Percentiles rank a stretch among this genome's conserved stretches.
phyloP scores from a whole-genome alignment of 2,113 vertebrate species.

The Salvator merianae region DNA sequence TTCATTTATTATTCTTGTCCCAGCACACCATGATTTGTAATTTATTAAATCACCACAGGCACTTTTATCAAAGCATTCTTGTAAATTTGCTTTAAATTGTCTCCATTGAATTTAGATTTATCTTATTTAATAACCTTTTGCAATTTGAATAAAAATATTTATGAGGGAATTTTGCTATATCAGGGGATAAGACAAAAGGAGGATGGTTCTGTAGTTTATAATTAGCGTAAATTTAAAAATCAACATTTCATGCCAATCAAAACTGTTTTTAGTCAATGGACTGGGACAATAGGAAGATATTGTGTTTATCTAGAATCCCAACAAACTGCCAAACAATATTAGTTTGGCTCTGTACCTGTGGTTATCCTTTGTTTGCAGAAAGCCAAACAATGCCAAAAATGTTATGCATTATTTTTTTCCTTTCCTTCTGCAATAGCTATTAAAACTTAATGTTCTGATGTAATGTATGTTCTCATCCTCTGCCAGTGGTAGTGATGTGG shows the following conservation, averaged over 20 bases:
- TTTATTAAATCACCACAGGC: constrained; percentile 25
- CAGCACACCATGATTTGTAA: constrained; percentile 19
- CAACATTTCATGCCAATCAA: constrained; percentile 9
- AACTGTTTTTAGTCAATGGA: not conserved
- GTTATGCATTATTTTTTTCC: no score
- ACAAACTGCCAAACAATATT: not conserved
- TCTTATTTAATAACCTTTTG: constrained; percentile 5
- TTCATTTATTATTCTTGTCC: constrained; percentile 15
- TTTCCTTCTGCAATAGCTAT: no score
- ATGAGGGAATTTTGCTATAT: constrained; percentile 6
- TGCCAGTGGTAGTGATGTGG: no score
- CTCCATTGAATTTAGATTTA: constrained; percentile 16
- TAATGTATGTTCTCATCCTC: no score
- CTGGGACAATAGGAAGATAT: not conserved
- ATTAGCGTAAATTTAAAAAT: constrained; percentile 9
- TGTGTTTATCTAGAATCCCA: not conserved
- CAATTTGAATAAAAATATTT: constrained; percentile 19
- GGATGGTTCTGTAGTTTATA: not conserved
- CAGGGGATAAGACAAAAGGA: not conserved
- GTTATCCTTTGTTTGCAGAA: no score
- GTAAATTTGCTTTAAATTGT: constrained; percentile 18
- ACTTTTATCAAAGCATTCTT: constrained; percentile 20
- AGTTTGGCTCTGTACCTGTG: not conserved
- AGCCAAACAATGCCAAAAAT: no score
- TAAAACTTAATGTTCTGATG: no score